Evolutionary conservation across 2,888 invertebrate genomes (phyloP).

Genomic region (Pteria penguin): DNA sequence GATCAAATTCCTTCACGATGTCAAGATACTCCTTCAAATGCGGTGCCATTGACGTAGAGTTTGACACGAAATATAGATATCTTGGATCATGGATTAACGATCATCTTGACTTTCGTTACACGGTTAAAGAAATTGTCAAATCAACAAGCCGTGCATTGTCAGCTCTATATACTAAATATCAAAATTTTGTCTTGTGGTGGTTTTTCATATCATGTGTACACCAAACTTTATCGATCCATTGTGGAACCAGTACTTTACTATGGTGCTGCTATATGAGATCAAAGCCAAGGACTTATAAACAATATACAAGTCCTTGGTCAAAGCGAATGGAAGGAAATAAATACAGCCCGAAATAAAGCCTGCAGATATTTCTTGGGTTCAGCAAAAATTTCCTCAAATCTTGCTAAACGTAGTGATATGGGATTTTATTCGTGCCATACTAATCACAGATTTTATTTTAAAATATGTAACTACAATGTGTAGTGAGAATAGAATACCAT

Average conservation of each 20-base stretch:
- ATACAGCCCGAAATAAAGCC: constrained; percentile 25
- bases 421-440: not conserved
- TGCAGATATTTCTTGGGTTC: constrained; percentile 18
- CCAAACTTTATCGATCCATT: constrained; percentile 10
- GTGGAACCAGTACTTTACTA: constrained; percentile 28
- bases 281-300: not conserved
- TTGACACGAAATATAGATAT: not conserved
- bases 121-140: constrained; percentile 21
- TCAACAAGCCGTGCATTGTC: constrained; percentile 23
- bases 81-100: constrained; percentile 32
- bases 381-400: constrained; percentile 19
- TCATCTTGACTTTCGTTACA: constrained; percentile 4
- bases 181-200: constrained; percentile 23
- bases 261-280: constrained; percentile 21
- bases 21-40: constrained; percentile 2
- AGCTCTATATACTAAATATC: constrained; percentile 26
- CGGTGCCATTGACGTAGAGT: not conserved
- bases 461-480: not conserved
- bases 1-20: not conserved
- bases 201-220: constrained; percentile 14
- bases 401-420: constrained; percentile 24
- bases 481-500: not conserved
- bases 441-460: not conserved
- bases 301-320: too few species aligned
- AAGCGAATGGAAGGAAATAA: constrained; percentile 9